phyloP scores from a whole-genome alignment of 2,797 vertebrate species.

The Malacoraja senta region DNA sequence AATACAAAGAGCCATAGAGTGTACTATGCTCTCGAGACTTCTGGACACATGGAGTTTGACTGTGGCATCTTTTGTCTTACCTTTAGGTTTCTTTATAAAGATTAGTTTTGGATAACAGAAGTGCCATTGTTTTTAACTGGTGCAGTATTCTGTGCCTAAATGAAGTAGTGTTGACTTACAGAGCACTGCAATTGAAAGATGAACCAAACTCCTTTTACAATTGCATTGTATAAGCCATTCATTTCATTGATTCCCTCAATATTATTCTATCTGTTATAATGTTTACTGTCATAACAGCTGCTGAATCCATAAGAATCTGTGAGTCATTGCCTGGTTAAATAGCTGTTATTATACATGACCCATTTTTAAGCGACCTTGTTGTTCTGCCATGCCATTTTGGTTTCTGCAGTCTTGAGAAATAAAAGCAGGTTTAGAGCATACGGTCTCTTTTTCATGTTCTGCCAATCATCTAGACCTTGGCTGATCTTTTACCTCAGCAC shows the following conservation, averaged over 20 bases:
- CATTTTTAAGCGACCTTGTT: neutral
- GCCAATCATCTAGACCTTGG: no score
- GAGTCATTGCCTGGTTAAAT: neutral
- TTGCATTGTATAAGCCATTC: neutral
- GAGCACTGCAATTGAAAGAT: neutral
- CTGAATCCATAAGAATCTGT: neutral
- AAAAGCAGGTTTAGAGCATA: no score
- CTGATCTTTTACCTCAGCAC: no score
- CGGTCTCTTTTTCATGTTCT: no score
- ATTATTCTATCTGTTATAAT: neutral
- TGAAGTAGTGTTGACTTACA: neutral
- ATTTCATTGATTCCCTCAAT: neutral
- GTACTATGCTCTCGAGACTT: neutral
- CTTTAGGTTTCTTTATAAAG: neutral
- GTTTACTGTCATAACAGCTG: neutral
- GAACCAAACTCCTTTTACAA: neutral
- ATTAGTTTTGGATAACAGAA: neutral
- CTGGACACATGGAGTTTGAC: neutral
- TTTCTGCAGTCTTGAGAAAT: neutral
- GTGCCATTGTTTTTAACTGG: neutral
- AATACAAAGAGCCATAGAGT: neutral
- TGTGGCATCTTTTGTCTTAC: neutral
- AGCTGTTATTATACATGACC: neutral
- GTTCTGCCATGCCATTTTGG: neutral
- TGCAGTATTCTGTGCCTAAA: neutral